These are phyloP conservation scores for Willisornis vidua DNA, from an alignment of 2,113 vertebrate species.

Conservation along the genomic window DNA sequence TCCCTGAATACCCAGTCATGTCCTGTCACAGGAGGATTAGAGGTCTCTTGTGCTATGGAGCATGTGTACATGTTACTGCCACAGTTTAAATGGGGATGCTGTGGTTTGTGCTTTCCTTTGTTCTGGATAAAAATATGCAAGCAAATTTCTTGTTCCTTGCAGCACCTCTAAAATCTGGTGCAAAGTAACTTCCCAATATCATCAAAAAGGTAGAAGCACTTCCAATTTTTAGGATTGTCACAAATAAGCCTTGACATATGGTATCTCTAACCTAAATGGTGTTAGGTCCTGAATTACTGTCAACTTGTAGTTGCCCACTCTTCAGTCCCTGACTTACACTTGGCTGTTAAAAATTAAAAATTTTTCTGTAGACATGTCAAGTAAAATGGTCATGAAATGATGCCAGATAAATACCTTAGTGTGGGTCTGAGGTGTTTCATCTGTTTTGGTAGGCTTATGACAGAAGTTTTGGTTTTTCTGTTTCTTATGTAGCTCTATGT, in stretches of 20 bases:
- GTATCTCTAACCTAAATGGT: not conserved
- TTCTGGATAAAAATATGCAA: not conserved
- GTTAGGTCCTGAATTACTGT: not conserved
- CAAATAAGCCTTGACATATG: not conserved
- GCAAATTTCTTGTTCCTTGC: not conserved
- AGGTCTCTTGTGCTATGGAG: not conserved
- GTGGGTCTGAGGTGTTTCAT: not conserved
- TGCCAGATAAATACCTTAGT: not conserved
- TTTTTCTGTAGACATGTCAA: not conserved
- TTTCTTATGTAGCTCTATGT: not conserved
- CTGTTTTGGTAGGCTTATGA: not conserved
- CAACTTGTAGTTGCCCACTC: rapidly evolving
- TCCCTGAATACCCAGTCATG: not conserved
- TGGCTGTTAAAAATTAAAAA: not conserved
- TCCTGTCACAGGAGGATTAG: not conserved
- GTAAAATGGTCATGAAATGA: not conserved
- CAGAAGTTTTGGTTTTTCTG: not conserved
- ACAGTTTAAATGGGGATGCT: not conserved
- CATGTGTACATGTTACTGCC: not conserved
- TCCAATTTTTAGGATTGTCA: not conserved
- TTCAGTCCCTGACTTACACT: not conserved
- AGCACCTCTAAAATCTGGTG: not conserved
- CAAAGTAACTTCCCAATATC: not conserved
- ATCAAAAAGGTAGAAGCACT: not conserved
- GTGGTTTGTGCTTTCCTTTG: not conserved